phyloP scores from a whole-genome alignment of 2,888 invertebrate species.

The Mesorhabditis sp. region DNA sequence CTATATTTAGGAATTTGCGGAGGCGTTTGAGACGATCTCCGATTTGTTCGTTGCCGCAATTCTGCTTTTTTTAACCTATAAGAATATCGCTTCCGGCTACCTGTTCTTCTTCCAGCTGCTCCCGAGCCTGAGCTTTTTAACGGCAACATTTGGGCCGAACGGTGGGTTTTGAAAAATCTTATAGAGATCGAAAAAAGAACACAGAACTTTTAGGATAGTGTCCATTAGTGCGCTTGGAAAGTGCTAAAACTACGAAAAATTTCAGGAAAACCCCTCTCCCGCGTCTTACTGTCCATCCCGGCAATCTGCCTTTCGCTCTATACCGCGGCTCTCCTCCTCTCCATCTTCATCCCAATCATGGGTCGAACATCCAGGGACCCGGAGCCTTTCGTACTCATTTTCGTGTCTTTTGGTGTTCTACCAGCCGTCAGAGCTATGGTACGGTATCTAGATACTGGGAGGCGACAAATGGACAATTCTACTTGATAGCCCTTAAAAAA shows the following conservation, averaged over 20 bases:
- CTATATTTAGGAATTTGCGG: conserved; percentile 9
- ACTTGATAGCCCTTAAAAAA: too few species aligned
- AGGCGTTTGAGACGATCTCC: conserved; percentile 23
- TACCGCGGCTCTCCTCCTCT: conserved; percentile 34
- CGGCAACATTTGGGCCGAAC: not conserved
- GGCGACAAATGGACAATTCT: too few species aligned
- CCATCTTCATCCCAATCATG: conserved; percentile 44
- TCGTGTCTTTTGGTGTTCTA: conserved; percentile 29
- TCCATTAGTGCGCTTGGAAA: conserved; percentile 1
- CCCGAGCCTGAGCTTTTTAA: conserved; percentile 17
- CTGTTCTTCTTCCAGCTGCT: conserved; percentile 28
- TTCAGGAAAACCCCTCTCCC: not conserved
- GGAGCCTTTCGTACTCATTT: conserved; percentile 32
- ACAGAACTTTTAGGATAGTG: not conserved
- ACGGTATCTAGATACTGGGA: not conserved
- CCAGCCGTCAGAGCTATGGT: conserved; percentile 28
- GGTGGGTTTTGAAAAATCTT: conserved; percentile 7
- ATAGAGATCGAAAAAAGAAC: not conserved
- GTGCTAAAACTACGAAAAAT: not conserved
- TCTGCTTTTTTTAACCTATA: conserved; percentile 30
- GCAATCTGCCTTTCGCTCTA: conserved; percentile 35
- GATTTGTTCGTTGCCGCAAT: conserved; percentile 19
- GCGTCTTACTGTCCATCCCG: conserved; percentile 24
- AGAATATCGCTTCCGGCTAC: conserved; percentile 39
- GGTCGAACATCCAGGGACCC: conserved; percentile 38